phyloP scores from a whole-genome alignment of 1,140 invertebrate genomes.

The Himalopsyche phryganea region DNA sequence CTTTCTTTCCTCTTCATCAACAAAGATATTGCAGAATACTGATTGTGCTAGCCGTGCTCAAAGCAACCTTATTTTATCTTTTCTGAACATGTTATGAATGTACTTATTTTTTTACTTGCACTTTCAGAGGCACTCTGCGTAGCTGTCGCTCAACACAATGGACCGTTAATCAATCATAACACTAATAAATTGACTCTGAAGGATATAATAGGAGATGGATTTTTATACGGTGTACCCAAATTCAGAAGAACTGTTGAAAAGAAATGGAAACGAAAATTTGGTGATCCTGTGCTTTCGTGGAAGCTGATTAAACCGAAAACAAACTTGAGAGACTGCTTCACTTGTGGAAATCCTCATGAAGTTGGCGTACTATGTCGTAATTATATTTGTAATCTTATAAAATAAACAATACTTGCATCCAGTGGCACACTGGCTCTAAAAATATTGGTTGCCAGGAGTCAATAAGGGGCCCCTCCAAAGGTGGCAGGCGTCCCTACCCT shows the following conservation, averaged over 20 bases:
- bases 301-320: constrained; percentile 69
- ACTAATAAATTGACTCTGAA: constrained; percentile 42
- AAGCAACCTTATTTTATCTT: no score
- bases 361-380: constrained; percentile 74
- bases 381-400: constrained; percentile 28
- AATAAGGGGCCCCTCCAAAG: no score
- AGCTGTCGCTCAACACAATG: background rate
- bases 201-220: constrained; percentile 66
- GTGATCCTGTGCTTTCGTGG: constrained; percentile 58
- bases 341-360: constrained; percentile 81
- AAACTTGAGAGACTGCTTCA: constrained; percentile 69
- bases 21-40: no score
- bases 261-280: constrained; percentile 68
- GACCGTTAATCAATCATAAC: background rate
- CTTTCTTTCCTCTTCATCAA: no score
- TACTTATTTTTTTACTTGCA: no score
- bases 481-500: no score
- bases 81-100: no score
- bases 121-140: constrained; percentile 4
- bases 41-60: no score
- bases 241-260: constrained; percentile 70
- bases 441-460: no score
- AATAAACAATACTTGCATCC: no score
- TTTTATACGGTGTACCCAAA: constrained; percentile 80
- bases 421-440: no score